Evolutionary conservation across 1,140 invertebrate species (phyloP).

Genomic region (Alviniconcha marisindica): DNA sequence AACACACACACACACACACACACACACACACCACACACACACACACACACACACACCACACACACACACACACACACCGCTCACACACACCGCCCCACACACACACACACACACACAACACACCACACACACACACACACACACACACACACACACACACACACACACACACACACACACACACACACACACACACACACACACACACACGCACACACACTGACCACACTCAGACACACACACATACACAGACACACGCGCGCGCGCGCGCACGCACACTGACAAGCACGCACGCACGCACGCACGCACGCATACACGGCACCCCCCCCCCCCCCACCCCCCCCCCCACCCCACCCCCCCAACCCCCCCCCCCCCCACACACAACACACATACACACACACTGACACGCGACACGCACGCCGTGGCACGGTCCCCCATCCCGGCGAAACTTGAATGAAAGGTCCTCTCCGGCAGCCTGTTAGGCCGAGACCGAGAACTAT

Average conservation of each 20-base stretch:
- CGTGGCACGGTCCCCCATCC: no score
- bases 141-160: neutral
- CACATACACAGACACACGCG: neutral
- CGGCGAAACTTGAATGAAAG: no score
- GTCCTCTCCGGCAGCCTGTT: no score
- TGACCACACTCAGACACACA: neutral
- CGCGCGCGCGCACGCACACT: neutral
- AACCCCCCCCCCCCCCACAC: neutral
- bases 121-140: no score
- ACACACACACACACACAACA: no score
- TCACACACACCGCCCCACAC: no score
- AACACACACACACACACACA: no score
- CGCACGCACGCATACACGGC: neutral
- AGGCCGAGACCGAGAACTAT: no score
- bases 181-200: constrained; percentile 13
- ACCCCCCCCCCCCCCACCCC: neutral
- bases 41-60: no score
- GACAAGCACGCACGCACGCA: neutral
- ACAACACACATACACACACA: constrained; percentile 14
- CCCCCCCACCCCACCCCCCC: neutral
- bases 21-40: no score
- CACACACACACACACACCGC: no score
- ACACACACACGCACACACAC: neutral
- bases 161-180: neutral
- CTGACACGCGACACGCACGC: no score